A percentile compares a stretch with the other conserved stretches of the same genome.
Conservation (phyloP, 2,888 invertebrate genomes). For the Conistra vaccinii region DNA sequence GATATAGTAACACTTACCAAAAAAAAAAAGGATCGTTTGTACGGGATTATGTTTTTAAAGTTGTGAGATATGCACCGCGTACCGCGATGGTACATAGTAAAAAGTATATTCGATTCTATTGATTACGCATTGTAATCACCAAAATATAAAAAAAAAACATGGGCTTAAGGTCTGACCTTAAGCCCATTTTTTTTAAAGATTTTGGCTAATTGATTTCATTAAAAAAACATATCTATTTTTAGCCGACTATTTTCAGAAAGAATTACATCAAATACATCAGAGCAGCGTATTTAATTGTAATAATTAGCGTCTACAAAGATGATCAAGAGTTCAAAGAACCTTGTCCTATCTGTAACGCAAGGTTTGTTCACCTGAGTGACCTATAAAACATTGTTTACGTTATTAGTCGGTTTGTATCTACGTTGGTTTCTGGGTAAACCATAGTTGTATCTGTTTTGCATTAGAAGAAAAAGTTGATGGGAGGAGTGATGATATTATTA, state of each 20-base stretch:
- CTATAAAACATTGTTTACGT: slow-evolving; percentile 54
- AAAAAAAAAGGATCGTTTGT: no score
- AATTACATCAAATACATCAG: slow-evolving; percentile 1
- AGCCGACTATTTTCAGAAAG: background rate
- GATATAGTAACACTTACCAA: no score
- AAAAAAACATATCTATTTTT: background rate
- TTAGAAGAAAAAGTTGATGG: slow-evolving; percentile 14
- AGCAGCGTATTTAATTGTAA: slow-evolving; percentile 14
- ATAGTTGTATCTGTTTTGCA: slow-evolving; percentile 39
- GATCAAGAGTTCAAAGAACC: slow-evolving; percentile 28
- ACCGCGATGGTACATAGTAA: no score
- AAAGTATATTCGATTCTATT: no score
- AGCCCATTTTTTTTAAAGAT: background rate
- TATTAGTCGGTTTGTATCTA: slow-evolving; percentile 11
- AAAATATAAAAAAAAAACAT: no score
- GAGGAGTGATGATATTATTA: slow-evolving; percentile 5
- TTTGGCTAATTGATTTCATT: background rate
- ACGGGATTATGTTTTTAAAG: no score
- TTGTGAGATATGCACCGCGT: no score
- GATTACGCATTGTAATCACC: background rate
- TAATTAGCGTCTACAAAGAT: slow-evolving; percentile 19
- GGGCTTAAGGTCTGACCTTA: background rate
- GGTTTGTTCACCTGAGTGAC: slow-evolving; percentile 50
- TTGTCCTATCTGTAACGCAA: slow-evolving; percentile 9
- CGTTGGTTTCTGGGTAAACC: slow-evolving; percentile 37